Base-by-base conservation (phyloP, 2,113 vertebrate species). In the Chaenogobius annularis region DNA sequence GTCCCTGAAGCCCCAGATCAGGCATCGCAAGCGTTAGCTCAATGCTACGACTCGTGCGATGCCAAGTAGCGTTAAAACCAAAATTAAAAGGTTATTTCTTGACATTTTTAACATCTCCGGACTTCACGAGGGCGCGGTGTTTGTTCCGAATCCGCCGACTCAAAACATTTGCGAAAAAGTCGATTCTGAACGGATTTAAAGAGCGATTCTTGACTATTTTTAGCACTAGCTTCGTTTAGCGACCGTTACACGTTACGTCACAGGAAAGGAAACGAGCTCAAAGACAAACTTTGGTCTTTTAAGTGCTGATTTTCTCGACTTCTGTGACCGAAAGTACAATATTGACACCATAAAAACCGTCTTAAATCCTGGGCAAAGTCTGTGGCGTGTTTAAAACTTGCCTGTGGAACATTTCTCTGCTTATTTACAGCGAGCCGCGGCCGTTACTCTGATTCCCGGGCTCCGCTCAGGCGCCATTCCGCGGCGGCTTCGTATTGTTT, bases 391-490 rank as follows among this genome's bases (percentile, higher is more conserved):
- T 23, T 14, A 23, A 23, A 44, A 66, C 64, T 47, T 8, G 44
- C 64, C 44, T 63, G 35, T 37, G 19, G 15, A 22, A 66, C 61
- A 19, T 63, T 63, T 43, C 4, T n/a, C 10, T n/a, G 58, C 14
- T 54, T 54, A 54, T 62, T 62, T 62, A 62, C 63, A 7, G n/a
- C 7, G 37, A 31, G 12, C 40, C 55, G 20, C 14, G 26, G 14
- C 0, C 19, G 8, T 65, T 77, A 93, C 86, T 83, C 93, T 92
- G 14, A 13, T 78, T 91, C 81, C 79, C 70, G 90, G 93, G 92
- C 91, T 90, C 89, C 88, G 80, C 43, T 11, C 59, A 71, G 90
- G 84, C 92, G 93, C 93, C 91, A 94, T 94, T 93, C 90, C 70
- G 90, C 88, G 85, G 86, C 88, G 63, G 78, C 80, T 81, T 83